Evolutionary conservation across 2,113 vertebrate genomes (phyloP).

Genomic region (Meleagris gallopavo): DNA sequence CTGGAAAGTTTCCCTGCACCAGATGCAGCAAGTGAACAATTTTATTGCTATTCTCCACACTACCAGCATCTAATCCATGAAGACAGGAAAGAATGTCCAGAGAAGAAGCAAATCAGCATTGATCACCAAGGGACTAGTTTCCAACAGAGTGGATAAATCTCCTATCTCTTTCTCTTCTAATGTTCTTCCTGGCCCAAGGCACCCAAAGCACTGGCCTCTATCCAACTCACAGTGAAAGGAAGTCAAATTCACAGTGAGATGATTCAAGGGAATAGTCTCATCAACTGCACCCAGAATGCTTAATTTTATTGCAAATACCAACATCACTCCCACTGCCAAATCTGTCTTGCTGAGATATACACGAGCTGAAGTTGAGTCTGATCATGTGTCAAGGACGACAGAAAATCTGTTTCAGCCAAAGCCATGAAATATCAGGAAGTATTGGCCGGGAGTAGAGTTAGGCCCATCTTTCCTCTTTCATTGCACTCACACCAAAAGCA

Average conservation of each 20-base stretch:
- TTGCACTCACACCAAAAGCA: neutral
- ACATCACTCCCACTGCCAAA: slow-evolving; percentile 47
- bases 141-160: slow-evolving; percentile 55
- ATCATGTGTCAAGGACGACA: slow-evolving; percentile 38
- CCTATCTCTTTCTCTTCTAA: slow-evolving; percentile 42
- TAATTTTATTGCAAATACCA: slow-evolving; percentile 63
- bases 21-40: slow-evolving; percentile 52
- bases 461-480: neutral
- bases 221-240: slow-evolving; percentile 32
- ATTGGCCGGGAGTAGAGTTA: neutral
- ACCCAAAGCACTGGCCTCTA: slow-evolving; percentile 42
- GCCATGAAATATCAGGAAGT: neutral
- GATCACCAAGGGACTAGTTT: slow-evolving; percentile 64
- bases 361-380: slow-evolving; percentile 27
- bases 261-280: slow-evolving; percentile 63
- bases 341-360: slow-evolving; percentile 47
- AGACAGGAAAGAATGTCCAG: slow-evolving; percentile 57
- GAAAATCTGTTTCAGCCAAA: slow-evolving; percentile 16
- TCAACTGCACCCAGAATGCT: slow-evolving; percentile 56
- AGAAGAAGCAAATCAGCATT: slow-evolving; percentile 57
- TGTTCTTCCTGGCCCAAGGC: slow-evolving; percentile 65
- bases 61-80: slow-evolving; percentile 50
- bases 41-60: slow-evolving; percentile 60
- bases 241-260: slow-evolving; percentile 43
- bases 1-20: slow-evolving; percentile 61